Base-by-base conservation (phyloP, 2,888 invertebrate genomes). In the Cosmia pyralina region DNA sequence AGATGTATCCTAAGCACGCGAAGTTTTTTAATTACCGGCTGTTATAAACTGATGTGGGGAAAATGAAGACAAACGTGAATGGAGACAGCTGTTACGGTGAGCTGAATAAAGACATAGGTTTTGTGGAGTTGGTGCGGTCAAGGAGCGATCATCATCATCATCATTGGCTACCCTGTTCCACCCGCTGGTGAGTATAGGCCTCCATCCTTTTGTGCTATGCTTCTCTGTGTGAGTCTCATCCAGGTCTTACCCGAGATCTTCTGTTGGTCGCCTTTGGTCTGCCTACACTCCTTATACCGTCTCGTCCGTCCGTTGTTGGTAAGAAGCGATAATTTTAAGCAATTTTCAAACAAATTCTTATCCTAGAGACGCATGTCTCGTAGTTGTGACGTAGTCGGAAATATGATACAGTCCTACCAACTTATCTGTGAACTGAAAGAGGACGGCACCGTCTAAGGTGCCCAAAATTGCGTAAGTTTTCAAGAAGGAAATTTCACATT, bases 41-140 rank as follows among this genome's bases (percentile, higher is more conserved):
- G 8, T 52, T 53, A 48, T 53, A 41, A 60, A 57, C 19, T 57
- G 57, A 62, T 41, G 80, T 77, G 77, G 57, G 57, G 77, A 77
- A 74, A 52, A 44, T 48, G 0, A 38, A 53, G 48, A 34, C 66
- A 53, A 66, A 57, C 15, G 0, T 44, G 62, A 64, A 53, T 66
- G 15, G n/a, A 19, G n/a, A 41, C 65, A 38, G 17, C 48, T 69
- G 70, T 60, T 75, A 48, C 53, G 48, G 53, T 53, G 28, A 53
- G 53, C 28, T 48, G 8, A 34, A 34, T 69, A 52, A 34, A 57
- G 34, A 52, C 22, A 28, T 13, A 62, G 28, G 1, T 50, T 50
- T 63, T 15, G 28, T 4, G 28, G 7, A 62, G 28, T 19, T 46
- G 4, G 41, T 11, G 6, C 22, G 22, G 17, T 46, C 62, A 22